These are phyloP conservation scores for Uropetala carovei DNA, from an alignment of 2,888 invertebrate species.

Conservation along the genomic window DNA sequence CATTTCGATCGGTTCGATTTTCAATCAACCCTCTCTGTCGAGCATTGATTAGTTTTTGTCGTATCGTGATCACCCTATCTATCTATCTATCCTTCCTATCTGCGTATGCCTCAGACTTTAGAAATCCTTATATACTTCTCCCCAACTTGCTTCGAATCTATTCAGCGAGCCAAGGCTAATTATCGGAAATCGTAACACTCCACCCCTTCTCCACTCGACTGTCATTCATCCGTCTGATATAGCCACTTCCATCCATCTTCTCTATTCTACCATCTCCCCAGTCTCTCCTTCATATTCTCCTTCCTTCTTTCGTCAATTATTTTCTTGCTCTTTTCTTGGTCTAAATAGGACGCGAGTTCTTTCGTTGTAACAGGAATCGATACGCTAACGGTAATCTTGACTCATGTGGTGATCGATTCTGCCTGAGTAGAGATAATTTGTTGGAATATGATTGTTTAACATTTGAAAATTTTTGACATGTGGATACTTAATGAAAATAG, in stretches of 20 bases:
- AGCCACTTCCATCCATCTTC: no score
- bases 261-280: background rate
- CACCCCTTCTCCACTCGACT: background rate
- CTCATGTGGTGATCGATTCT: background rate
- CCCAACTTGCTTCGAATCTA: background rate
- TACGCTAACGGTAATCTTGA: background rate
- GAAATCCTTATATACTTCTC: no score
- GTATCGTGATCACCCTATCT: no score
- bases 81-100: no score
- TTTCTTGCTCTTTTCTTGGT: background rate
- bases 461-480: background rate
- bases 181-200: conserved; percentile 19
- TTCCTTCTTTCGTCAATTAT: no score
- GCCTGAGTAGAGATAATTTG: background rate
- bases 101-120: no score
- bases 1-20: no score
- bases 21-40: no score
- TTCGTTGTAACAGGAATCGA: background rate
- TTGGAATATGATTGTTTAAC: background rate
- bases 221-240: background rate
- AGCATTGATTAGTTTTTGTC: no score
- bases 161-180: background rate
- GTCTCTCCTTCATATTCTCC: background rate
- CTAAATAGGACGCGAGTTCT: background rate
- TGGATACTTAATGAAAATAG: no score